Conservation (phyloP, 2,113 vertebrate genomes). For the Menidia beryllina region DNA sequence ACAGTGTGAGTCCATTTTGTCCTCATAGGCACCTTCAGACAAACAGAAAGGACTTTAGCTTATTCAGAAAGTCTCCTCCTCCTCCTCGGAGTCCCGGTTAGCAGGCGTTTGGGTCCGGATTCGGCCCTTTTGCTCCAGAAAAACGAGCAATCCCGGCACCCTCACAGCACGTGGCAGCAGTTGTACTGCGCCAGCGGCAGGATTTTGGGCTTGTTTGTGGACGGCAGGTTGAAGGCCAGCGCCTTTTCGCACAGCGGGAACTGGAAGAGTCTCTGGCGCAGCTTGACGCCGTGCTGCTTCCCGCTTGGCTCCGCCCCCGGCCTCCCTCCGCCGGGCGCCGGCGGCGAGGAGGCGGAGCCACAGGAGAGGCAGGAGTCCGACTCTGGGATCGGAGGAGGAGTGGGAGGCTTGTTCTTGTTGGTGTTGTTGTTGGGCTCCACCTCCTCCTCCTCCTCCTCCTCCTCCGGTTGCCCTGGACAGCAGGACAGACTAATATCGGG, state of each 20-base stretch:
- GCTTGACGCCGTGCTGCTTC: slow-evolving; percentile 84
- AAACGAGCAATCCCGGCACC: background rate
- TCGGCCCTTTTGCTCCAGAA: slow-evolving; percentile 7
- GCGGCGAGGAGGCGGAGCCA: slow-evolving; percentile 36
- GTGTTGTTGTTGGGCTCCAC: slow-evolving; percentile 78
- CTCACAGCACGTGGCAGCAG: slow-evolving; percentile 89
- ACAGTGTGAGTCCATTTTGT: slow-evolving; percentile 34
- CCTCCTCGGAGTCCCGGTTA: background rate
- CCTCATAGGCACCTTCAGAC: slow-evolving; percentile 55
- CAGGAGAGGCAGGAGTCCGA: slow-evolving; percentile 22
- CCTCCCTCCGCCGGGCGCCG: slow-evolving; percentile 42
- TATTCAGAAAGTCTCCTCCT: slow-evolving; percentile 41
- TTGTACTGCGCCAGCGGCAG: slow-evolving; percentile 90
- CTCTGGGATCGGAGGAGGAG: slow-evolving; percentile 13
- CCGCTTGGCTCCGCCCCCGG: slow-evolving; percentile 75
- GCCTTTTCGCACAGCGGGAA: slow-evolving; percentile 85
- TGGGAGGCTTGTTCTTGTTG: too few relatives aligned
- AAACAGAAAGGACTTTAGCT: slow-evolving; percentile 53
- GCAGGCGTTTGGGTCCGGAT: slow-evolving; percentile 15
- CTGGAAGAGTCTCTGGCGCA: slow-evolving; percentile 82
- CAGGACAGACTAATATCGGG: slow-evolving; percentile 62
- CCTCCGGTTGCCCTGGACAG: slow-evolving; percentile 63
- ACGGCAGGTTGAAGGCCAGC: slow-evolving; percentile 82
- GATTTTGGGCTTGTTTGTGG: slow-evolving; percentile 86
- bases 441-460: slow-evolving; percentile 11